Conservation (phyloP, 2,888 invertebrate genomes). For the Galerucella pusilla region DNA sequence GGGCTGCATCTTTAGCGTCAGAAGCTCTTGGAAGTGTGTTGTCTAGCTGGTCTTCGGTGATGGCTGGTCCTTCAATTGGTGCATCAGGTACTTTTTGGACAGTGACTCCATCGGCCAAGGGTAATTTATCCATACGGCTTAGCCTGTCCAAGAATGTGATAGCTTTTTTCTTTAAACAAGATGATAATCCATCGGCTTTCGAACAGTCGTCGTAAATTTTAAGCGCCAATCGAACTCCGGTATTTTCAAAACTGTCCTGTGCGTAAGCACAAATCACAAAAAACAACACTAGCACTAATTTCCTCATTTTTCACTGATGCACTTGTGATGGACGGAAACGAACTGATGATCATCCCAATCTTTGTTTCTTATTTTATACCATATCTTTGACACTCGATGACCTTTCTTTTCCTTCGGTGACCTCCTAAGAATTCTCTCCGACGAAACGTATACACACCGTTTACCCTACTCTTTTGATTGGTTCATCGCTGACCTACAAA, state of each 20-base stretch:
- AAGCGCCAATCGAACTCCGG: slow-evolving; percentile 74
- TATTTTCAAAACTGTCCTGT: slow-evolving; percentile 62
- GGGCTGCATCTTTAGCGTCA: slow-evolving; percentile 74
- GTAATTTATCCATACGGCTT: slow-evolving; percentile 74
- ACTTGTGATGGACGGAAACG: slow-evolving; percentile 52
- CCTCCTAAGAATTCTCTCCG: slow-evolving; percentile 55
- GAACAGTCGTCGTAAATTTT: slow-evolving; percentile 85
- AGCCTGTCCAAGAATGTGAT: slow-evolving; percentile 82
- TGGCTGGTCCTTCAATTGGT: slow-evolving; percentile 71
- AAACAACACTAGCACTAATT: slow-evolving; percentile 61
- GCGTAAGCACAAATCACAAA: slow-evolving; percentile 56
- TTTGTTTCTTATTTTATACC: slow-evolving; percentile 61
- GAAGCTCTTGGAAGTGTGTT: slow-evolving; percentile 74
- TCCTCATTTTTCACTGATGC: slow-evolving; percentile 49
- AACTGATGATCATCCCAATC: slow-evolving; percentile 59
- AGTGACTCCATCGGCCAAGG: slow-evolving; percentile 75
- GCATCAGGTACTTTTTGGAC: slow-evolving; percentile 70
- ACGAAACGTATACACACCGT: slow-evolving; percentile 27
- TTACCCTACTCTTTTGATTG: slow-evolving; percentile 61
- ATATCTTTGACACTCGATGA: slow-evolving; percentile 57
- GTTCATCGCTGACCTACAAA: slow-evolving; percentile 59
- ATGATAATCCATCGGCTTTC: slow-evolving; percentile 75
- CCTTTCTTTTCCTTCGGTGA: slow-evolving; percentile 61
- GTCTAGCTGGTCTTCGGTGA: slow-evolving; percentile 78
- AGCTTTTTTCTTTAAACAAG: slow-evolving; percentile 85